Evolutionary conservation across 2,888 invertebrate genomes (phyloP).

Genomic region (Pristionchus entomophagus): DNA sequence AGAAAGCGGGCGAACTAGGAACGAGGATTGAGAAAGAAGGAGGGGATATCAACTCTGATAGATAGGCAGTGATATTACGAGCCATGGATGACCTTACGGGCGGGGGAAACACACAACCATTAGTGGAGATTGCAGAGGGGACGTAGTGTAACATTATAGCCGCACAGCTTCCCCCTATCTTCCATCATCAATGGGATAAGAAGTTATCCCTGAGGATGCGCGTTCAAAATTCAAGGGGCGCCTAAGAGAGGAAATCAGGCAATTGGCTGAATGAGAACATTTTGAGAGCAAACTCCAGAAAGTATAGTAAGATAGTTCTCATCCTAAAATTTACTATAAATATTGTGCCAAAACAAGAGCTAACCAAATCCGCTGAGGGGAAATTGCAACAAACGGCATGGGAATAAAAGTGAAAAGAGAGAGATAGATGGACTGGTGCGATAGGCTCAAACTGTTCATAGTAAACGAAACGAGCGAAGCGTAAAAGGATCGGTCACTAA

Average conservation of each 20-base stretch:
- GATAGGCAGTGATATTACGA: neutral
- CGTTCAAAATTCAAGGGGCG: too few relatives aligned
- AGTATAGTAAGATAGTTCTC: too few relatives aligned
- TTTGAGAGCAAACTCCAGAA: too few relatives aligned
- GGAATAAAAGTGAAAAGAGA: neutral
- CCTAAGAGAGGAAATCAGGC: neutral
- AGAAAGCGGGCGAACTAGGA: neutral
- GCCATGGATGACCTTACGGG: neutral
- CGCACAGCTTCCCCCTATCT: neutral
- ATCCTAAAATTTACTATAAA: too few relatives aligned
- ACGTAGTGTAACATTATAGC: neutral
- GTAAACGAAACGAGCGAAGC: neutral
- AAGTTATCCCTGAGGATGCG: neutral
- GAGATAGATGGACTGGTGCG: too few relatives aligned
- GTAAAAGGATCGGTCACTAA: neutral
- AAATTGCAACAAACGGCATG: neutral
- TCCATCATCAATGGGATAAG: neutral
- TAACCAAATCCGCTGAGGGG: too few relatives aligned
- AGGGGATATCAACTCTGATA: too few relatives aligned
- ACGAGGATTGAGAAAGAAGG: neutral
- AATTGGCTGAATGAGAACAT: neutral
- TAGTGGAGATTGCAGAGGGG: too few relatives aligned
- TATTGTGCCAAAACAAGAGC: too few relatives aligned
- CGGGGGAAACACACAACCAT: too few relatives aligned
- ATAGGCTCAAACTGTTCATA: neutral